Evolutionary conservation across 2,888 invertebrate species (phyloP), one percentile per base, ranked within the genome.

Genomic region (Folsomia manolachei): DNA sequence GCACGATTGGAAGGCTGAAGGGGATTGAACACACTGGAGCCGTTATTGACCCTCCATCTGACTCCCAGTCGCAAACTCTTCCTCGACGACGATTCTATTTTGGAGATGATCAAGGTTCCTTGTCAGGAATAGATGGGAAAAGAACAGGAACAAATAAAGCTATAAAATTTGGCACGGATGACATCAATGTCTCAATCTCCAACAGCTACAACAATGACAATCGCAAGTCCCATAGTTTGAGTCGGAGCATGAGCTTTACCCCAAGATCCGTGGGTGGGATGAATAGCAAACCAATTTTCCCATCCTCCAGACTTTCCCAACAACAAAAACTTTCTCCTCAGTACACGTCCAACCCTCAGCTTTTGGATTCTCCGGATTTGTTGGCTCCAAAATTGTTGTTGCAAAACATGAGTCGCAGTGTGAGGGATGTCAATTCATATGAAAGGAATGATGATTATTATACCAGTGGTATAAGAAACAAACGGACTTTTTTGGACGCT

Each of bases 351-450:
- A 92, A 90, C 83, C 90, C 92, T 51, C 91, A 92, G 82, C 85
- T 93, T 63, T 90, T 91, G 64, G 89, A 90, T 78, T 90, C 90
- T 0, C 89, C 88, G 76, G 89, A 91, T 71, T 84, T 92, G 9
- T 93, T 93, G 83, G 93, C 93, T 83, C 94, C 94, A 0, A 92
- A 93, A 56, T 90, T 94, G 78, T 90, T 94, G 78, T 90, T 94
- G 53, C 92, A 93, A 71, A 91, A 92, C 78, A 91, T 94, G 75
- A 93, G 91, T 83, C 88, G 93, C 77, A 93, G 93, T 83, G 92
- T 92, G 82, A 88, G 90, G 75, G 93, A 93, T 83, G 84, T 93
- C 26, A 88, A 77, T 70, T 72, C 53, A 27, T 24, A 71, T 64
- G 62, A 71, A 26, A 73, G 75, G 23, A 63, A 64, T 39, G 63